Conservation (phyloP, 2,113 vertebrate species). For the Erinaceus europaeus region DNA sequence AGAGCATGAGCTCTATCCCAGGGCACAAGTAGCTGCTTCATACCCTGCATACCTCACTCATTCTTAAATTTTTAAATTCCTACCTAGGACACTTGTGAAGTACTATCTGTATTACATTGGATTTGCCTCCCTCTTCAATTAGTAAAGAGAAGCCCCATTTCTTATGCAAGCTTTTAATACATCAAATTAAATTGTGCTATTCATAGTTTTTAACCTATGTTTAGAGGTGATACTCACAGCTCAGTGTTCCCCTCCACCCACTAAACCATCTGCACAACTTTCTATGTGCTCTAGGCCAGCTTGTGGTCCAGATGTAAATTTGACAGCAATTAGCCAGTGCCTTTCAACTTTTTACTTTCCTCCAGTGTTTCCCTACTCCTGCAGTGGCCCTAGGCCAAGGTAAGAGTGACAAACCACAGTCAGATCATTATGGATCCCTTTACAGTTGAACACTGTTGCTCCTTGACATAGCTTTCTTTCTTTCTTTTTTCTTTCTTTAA, state of each 20-base stretch:
- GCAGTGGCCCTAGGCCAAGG: not conserved
- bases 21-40: rapidly evolving
- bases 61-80: not conserved
- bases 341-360: not conserved
- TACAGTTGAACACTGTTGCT: not conserved
- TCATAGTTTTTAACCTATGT: not conserved
- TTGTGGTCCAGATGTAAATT: not conserved
- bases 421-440: not conserved
- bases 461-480: not conserved
- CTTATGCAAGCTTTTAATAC: not conserved
- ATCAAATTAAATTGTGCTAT: not conserved
- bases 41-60: not conserved
- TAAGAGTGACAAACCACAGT: not conserved
- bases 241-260: no score
- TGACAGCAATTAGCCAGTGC: not conserved
- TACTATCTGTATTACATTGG: not conserved
- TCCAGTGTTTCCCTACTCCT: not conserved
- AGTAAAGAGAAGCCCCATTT: not conserved
- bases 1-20: rapidly evolving
- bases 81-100: not conserved
- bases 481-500: no score
- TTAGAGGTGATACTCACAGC: not conserved
- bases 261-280: not conserved
- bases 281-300: not conserved
- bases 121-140: not conserved